Evolutionary conservation across 2,113 vertebrate species (phyloP).

Genomic region (Ailuropoda melanoleuca): DNA sequence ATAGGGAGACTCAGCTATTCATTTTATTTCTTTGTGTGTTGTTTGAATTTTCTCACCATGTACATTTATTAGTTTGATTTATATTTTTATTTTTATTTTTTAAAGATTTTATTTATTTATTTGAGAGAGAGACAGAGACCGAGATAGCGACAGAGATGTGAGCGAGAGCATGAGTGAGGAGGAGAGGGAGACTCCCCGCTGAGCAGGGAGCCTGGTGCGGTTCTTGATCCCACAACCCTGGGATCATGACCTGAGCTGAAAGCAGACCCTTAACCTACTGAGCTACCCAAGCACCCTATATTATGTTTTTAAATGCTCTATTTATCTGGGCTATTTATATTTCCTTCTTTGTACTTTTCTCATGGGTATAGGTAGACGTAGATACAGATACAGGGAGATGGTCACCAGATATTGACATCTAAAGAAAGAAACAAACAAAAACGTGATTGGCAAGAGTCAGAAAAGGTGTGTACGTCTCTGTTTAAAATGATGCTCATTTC

Average conservation of each 20-base stretch:
- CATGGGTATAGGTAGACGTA: not conserved
- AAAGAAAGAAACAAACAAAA: not conserved
- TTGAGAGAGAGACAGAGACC: not conserved
- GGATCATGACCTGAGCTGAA: not conserved
- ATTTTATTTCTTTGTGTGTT: not conserved
- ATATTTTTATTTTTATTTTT: not conserved
- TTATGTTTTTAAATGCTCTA: not conserved
- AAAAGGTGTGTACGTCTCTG: not conserved
- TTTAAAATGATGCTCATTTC: not conserved
- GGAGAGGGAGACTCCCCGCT: not conserved
- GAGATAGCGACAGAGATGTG: not conserved
- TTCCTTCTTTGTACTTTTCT: not conserved
- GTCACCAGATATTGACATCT: not conserved
- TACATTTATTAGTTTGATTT: not conserved
- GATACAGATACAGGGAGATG: not conserved
- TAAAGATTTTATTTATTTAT: not conserved
- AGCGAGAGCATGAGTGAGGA: not conserved
- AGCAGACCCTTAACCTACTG: not conserved
- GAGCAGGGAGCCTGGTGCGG: not conserved
- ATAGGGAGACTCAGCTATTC: not conserved
- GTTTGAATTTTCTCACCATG: conserved; percentile 6
- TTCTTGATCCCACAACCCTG: not conserved
- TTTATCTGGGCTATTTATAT: not conserved
- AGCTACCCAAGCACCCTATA: not conserved
- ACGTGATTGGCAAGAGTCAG: not conserved